Evolutionary conservation across 2,113 vertebrate species (phyloP), one percentile per base, ranked within the genome.

Genomic region (Colinus virginianus): DNA sequence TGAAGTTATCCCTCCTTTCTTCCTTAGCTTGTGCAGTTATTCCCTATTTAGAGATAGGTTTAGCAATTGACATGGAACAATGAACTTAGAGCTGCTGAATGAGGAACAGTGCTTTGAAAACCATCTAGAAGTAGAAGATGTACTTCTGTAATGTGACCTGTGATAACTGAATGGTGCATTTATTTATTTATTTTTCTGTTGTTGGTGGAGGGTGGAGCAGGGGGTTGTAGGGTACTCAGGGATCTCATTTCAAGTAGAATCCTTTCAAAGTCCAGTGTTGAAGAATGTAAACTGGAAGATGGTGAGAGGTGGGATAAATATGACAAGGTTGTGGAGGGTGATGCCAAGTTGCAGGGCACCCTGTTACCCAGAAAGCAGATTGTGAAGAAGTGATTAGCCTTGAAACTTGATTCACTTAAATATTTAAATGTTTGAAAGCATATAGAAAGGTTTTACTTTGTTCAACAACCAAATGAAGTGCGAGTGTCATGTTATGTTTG

Each of bases 171-270:
- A 20, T 6, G 5, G 4, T 66, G 36, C 3, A 3, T 71, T 43
- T 78, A 11, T 15, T 45, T 36, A 36, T 63, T 78, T 40, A 40
- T 13, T 48, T 23, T 12, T 5, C 11, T 80, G 30, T 42, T 19
- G 3, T 20, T n/a, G 43, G 38, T 58, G 16, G 2, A 3, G 9
- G 28, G 9, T 6, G 21, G 4, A 6, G 11, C 13, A 32, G 4
- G 32, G 25, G 28, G 36, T 32, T 18, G 61, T 26, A 9, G 23
- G 43, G 13, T 59, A 18, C n/a, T 64, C 20, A 70, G 75, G 70
- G 76, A 46, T 51, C n/a, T 45, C 3, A 9, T 84, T 78, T 63
- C 15, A 11, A 18, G 23, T 40, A 36, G 42, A 13, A 21, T 64
- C 1, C 1, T 70, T 89, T 85, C 51, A 76, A 71, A 76, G 38